Evolutionary conservation across 2,113 vertebrate genomes (phyloP).

Genomic region (Narcine bancroftii): DNA sequence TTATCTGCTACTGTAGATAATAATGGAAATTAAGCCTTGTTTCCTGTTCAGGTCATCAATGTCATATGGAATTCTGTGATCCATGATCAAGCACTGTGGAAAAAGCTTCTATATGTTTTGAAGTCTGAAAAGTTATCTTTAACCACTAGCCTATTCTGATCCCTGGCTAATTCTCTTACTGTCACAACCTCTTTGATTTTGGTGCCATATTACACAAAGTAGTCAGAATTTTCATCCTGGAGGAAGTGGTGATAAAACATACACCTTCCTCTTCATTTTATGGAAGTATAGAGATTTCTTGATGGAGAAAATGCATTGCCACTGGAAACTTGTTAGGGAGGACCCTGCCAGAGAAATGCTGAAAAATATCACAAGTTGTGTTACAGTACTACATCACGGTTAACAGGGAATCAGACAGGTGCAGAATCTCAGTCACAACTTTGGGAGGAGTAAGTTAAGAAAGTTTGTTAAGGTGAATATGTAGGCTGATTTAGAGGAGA

Average conservation of each 20-base stretch:
- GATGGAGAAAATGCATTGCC: no score
- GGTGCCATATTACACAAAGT: no score
- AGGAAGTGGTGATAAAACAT: background rate
- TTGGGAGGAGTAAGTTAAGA: background rate
- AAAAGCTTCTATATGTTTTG: no score
- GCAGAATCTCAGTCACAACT: background rate
- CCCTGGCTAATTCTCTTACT: no score
- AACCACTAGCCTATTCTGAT: no score
- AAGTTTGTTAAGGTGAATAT: background rate
- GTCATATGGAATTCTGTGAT: no score
- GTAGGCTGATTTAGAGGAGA: background rate
- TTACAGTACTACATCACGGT: background rate
- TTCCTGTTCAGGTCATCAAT: no score
- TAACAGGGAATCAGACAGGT: background rate
- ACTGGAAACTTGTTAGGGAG: background rate
- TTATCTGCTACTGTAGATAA: no score
- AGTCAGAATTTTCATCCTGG: background rate
- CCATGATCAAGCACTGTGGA: no score
- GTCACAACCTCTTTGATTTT: no score
- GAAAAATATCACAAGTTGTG: background rate
- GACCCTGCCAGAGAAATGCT: background rate
- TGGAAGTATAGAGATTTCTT: background rate
- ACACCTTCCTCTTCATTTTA: background rate
- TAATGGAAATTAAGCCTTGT: no score
- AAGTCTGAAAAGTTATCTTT: no score